These are phyloP conservation scores for Caenorhabditis sulstoni DNA, from an alignment of 2,888 invertebrate genomes.

Conservation along the genomic window DNA sequence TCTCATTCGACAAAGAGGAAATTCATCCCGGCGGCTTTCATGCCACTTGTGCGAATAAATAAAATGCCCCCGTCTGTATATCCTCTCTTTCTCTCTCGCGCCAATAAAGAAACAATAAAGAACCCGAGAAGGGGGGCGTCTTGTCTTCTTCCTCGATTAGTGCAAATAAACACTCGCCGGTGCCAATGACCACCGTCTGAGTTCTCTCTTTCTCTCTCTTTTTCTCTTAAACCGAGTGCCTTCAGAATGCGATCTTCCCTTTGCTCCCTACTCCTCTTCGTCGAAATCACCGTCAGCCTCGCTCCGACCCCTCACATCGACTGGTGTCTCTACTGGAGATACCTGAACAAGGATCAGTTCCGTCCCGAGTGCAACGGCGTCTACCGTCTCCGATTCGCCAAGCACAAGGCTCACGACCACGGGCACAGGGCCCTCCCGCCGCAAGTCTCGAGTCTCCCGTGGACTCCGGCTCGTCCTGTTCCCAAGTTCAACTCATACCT, in stretches of 20 bases:
- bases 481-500: conserved; percentile 24
- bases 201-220: not conserved
- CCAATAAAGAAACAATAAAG: conserved; percentile 48
- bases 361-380: conserved; percentile 65
- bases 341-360: conserved; percentile 57
- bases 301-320: conserved; percentile 54
- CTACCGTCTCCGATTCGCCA: conserved; percentile 58
- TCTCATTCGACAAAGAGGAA: conserved; percentile 6
- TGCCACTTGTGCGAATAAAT: conserved; percentile 10
- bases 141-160: conserved; percentile 38
- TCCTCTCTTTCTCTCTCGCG: not conserved
- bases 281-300: conserved; percentile 20
- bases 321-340: conserved; percentile 67
- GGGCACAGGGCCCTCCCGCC: conserved; percentile 17
- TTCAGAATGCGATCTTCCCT: conserved; percentile 14
- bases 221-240: no score
- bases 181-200: not conserved
- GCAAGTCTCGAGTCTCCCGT: conserved; percentile 22
- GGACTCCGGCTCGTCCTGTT: conserved; percentile 28
- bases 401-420: conserved; percentile 49
- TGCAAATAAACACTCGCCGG: conserved; percentile 40
- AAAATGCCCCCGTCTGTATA: conserved; percentile 5
- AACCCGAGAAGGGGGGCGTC: conserved; percentile 2
- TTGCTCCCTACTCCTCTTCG: not conserved
- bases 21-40: not conserved